Base-by-base conservation (phyloP, 2,888 invertebrate genomes). In the Dryobota labecula region DNA sequence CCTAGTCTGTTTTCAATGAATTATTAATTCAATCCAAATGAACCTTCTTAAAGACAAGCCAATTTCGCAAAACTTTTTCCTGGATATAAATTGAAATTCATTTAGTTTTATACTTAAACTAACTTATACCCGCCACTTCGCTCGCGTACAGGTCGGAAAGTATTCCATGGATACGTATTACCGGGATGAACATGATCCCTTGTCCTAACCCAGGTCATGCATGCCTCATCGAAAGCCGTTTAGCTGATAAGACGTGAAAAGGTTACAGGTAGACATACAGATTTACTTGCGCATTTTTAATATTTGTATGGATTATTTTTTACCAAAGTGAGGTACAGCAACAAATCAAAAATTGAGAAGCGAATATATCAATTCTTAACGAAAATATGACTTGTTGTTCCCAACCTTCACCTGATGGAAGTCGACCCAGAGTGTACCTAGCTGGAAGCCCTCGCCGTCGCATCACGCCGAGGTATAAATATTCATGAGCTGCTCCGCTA, bases 401-500 rank as follows among this genome's bases (percentile, higher is more conserved):
- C 33, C 70, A 58, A 53, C 13, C 53, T 30, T 24, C 33, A 36
- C 24, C 64, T 20, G 43, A 15, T 53, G 33, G 11, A 30, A 60
- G 53, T 49, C 75, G 54, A 56, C 78, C 36, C 56, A 15, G 60
- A 49, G 56, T 64, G 41, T 70, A 9, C 30, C 30, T 45, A 67
- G 47, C 56, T 63, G 69, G 60, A 64, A 66, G 5, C 68, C 41
- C 20, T 30, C 62, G n/a, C 24, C 57, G 53, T 70, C 77, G 57
- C 79, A 65, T 60, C 77, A 69, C 71, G 62, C 58, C 69, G 63
- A 33, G 43, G 7, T 41, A 82, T 85, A 73, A 77, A 86, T 85
- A 86, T 85, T 78, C 87, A 85, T 80, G 70, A 80, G 71, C 20
- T 58, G 63, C 80, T 36, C 80, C 43, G 73, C 80, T 47, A 79